Percentiles rank a stretch among this genome's conserved stretches.
phyloP scores from a whole-genome alignment of 2,888 invertebrate species.

The Nephrotoma guestfalica region DNA sequence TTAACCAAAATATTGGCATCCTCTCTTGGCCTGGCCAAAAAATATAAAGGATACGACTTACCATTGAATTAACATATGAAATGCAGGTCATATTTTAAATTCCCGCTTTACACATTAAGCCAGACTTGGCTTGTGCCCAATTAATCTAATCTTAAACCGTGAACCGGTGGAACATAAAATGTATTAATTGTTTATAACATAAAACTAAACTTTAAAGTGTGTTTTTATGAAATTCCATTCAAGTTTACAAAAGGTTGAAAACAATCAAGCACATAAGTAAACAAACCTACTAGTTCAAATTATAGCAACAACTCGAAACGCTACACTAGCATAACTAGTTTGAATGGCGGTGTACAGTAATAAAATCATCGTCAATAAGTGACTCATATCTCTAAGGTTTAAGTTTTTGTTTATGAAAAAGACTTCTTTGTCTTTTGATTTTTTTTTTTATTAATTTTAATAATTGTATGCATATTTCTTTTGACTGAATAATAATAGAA shows the following conservation, averaged over 20 bases:
- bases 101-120: neutral
- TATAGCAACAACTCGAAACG: neutral
- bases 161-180: neutral
- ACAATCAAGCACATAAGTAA: neutral
- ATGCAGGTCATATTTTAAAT: neutral
- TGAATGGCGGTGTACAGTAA: neutral
- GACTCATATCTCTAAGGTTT: neutral
- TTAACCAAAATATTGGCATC: no score
- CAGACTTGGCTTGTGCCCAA: neutral
- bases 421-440: neutral
- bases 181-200: neutral
- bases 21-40: no score
- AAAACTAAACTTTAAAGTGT: neutral
- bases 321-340: neutral
- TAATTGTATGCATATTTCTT: neutral
- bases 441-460: neutral
- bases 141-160: neutral
- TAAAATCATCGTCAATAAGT: neutral
- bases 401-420: neutral
- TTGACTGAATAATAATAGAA: neutral
- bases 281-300: neutral
- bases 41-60: no score
- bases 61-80: no score
- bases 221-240: neutral
- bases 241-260: neutral